Evolutionary conservation across 30 jellyfish, hydroid and myxozoan genomes (phyloP).

Genomic region (Chironex yamaguchii): DNA sequence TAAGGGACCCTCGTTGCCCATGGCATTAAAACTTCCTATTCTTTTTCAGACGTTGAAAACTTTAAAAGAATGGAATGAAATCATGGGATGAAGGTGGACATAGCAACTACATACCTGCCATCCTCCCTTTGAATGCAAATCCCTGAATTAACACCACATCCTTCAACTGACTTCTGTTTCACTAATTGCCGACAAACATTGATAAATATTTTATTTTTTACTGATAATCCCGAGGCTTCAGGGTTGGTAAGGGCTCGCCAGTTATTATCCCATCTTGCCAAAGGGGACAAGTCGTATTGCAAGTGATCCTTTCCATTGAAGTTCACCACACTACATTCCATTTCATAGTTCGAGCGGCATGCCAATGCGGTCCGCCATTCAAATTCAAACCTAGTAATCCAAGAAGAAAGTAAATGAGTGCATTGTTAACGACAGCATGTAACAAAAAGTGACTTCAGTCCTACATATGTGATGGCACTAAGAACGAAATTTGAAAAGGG

Average conservation of each 20-base stretch:
- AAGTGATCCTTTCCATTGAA: constrained; percentile 65
- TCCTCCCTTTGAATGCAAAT: constrained; percentile 64
- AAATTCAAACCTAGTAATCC: constrained; percentile 73
- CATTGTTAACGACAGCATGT: no score
- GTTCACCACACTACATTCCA: constrained; percentile 70
- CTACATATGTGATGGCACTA: no score
- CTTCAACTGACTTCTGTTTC: constrained; percentile 11
- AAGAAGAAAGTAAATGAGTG: no score
- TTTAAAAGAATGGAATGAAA: no score
- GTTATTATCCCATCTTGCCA: constrained; percentile 67
- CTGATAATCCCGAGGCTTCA: constrained; percentile 40
- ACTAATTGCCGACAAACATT: constrained; percentile 73
- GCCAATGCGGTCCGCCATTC: constrained; percentile 80
- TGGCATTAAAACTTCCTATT: no score
- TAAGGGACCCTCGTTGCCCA: no score
- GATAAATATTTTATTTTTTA: constrained; percentile 42
- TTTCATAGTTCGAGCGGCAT: constrained; percentile 60
- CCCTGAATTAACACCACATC: constrained; percentile 66
- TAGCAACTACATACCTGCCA: constrained; percentile 35
- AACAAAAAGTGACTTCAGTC: no score
- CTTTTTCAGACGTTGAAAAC: no score
- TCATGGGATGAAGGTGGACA: no score
- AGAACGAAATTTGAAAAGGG: no score
- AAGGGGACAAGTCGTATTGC: constrained; percentile 72
- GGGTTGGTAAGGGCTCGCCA: constrained; percentile 78